Conservation (phyloP, 2,888 invertebrate genomes). For the Cantharis flavilabris region DNA sequence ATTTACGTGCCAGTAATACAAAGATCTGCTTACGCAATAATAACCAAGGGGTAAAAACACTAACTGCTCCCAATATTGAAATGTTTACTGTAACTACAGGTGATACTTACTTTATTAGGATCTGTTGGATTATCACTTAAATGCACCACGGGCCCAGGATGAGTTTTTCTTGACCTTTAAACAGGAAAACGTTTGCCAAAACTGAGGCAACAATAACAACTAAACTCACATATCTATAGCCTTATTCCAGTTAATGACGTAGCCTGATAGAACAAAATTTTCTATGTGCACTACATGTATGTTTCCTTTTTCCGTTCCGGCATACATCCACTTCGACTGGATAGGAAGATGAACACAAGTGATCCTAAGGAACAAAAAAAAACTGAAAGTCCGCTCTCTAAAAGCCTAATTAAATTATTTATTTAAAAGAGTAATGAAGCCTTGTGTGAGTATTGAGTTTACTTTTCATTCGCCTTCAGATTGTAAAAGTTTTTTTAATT, state of each 20-base stretch:
- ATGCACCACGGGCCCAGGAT: slow-evolving; percentile 96
- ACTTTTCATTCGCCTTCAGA: neutral
- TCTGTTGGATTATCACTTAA: slow-evolving; percentile 97
- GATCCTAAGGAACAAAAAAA: slow-evolving; percentile 71
- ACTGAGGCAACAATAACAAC: neutral
- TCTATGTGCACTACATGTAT: slow-evolving; percentile 97
- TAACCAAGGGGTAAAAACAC: neutral
- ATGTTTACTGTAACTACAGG: neutral
- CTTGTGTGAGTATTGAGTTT: neutral
- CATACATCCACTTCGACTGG: slow-evolving; percentile 97
- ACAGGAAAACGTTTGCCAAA: neutral
- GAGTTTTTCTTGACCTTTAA: slow-evolving; percentile 89
- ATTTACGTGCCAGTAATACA: neutral
- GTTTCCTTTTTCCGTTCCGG: slow-evolving; percentile 98
- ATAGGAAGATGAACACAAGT: slow-evolving; percentile 94
- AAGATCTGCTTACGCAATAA: neutral
- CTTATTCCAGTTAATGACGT: slow-evolving; percentile 99
- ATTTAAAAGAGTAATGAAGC: neutral
- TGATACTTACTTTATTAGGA: slow-evolving; percentile 87
- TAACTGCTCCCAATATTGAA: too few relatives aligned
- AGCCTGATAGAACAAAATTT: slow-evolving; percentile 93
- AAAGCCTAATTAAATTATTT: neutral
- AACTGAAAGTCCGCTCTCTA: neutral
- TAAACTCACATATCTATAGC: slow-evolving; percentile 96
- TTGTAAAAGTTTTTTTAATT: neutral